phyloP scores from a whole-genome alignment of 2,113 vertebrate species.

The Menidia beryllina region DNA sequence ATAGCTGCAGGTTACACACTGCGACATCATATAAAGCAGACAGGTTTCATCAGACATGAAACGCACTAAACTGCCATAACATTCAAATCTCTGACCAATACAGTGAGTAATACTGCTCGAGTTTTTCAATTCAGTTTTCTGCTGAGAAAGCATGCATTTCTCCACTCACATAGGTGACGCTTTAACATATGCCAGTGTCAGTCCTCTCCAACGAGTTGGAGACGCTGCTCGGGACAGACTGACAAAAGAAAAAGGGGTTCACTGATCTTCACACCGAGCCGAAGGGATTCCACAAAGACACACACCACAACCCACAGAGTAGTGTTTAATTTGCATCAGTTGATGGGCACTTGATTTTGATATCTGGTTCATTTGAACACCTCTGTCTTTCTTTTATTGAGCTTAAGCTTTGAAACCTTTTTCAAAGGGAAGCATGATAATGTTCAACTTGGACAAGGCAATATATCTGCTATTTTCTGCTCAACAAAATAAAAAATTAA shows the following conservation, averaged over 20 bases:
- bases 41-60: conserved; percentile 3
- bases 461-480: too few species aligned
- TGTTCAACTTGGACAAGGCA: too few species aligned
- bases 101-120: neutral
- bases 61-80: neutral
- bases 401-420: neutral
- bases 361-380: neutral
- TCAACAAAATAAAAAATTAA: neutral
- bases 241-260: neutral
- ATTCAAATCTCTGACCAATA: neutral
- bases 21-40: neutral
- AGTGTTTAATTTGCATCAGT: too few species aligned
- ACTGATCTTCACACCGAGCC: neutral
- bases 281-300: neutral
- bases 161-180: neutral
- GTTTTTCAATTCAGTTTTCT: neutral
- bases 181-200: too few species aligned
- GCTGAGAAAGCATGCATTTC: neutral
- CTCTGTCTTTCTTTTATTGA: neutral
- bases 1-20: neutral
- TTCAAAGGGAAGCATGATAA: too few species aligned
- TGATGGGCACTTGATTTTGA: neutral
- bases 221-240: too few species aligned
- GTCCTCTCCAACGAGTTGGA: too few species aligned
- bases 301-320: neutral